Evolutionary conservation across 2,113 vertebrate genomes (phyloP).

Genomic region (Hypomesus transpacificus): DNA sequence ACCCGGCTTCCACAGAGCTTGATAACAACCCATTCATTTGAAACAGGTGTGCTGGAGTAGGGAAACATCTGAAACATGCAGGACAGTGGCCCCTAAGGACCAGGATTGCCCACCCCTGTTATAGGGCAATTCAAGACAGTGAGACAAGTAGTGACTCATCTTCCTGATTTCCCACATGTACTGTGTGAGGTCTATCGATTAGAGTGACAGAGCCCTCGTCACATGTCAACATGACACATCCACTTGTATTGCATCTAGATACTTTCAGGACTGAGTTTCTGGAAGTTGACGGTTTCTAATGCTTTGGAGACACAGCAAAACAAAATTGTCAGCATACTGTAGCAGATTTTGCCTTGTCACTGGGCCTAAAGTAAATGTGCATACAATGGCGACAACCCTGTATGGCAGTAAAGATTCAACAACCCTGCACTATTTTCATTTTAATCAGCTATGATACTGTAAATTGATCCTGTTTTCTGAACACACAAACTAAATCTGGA

Average conservation of each 20-base stretch:
- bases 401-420: neutral
- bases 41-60: too few species aligned
- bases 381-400: neutral
- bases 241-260: conserved; percentile 69
- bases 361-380: neutral
- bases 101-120: too few species aligned
- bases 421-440: too few species aligned
- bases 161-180: neutral
- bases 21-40: too few species aligned
- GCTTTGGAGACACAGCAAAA: conserved; percentile 43
- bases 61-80: too few species aligned
- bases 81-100: too few species aligned
- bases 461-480: neutral
- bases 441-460: too few species aligned
- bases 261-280: conserved; percentile 71
- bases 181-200: neutral
- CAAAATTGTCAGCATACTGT: neutral
- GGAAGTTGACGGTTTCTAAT: conserved; percentile 84
- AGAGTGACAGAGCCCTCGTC: neutral
- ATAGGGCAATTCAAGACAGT: too few species aligned
- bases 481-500: neutral
- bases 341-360: neutral
- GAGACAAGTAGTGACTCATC: too few species aligned
- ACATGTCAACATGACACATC: neutral
- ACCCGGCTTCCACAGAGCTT: too few species aligned